phyloP scores from a whole-genome alignment of 2,113 vertebrate species.

The Stigmatopora argus region DNA sequence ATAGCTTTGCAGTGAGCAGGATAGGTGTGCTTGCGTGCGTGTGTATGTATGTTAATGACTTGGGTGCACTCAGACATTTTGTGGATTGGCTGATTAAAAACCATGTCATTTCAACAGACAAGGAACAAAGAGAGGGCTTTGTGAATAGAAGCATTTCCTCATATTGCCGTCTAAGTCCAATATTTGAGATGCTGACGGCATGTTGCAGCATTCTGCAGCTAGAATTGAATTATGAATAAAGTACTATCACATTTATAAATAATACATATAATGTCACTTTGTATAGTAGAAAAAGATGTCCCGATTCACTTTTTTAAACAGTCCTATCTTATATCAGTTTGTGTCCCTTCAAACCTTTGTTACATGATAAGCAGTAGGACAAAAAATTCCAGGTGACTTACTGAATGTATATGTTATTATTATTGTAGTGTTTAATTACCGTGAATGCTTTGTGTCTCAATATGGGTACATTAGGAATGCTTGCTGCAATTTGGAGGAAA shows the following conservation, averaged over 20 bases:
- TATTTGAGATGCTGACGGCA: constrained; percentile 60
- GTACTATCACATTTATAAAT: constrained; percentile 56
- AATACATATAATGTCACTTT: constrained; percentile 55
- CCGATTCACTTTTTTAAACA: constrained; percentile 55
- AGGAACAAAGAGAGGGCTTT: constrained; percentile 45
- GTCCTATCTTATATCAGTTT: constrained; percentile 43
- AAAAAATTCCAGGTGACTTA: neutral
- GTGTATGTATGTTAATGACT: constrained; percentile 56
- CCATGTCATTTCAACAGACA: constrained; percentile 62
- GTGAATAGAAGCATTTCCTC: constrained; percentile 51
- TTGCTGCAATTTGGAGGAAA: constrained; percentile 24
- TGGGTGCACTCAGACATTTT: constrained; percentile 64
- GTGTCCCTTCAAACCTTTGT: constrained; percentile 46
- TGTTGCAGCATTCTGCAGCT: constrained; percentile 50
- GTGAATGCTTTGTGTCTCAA: constrained; percentile 14
- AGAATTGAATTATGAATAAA: constrained; percentile 65
- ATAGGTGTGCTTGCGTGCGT: constrained; percentile 33
- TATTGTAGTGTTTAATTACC: neutral
- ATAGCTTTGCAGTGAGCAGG: constrained; percentile 54
- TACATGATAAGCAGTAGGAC: neutral
- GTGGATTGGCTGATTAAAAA: constrained; percentile 70
- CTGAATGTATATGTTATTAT: too few species aligned
- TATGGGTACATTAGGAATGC: constrained; percentile 19
- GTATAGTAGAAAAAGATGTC: constrained; percentile 49
- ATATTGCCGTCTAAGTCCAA: constrained; percentile 52